Base-by-base conservation (phyloP, 2,888 invertebrate species). In the Epinotia nisella region DNA sequence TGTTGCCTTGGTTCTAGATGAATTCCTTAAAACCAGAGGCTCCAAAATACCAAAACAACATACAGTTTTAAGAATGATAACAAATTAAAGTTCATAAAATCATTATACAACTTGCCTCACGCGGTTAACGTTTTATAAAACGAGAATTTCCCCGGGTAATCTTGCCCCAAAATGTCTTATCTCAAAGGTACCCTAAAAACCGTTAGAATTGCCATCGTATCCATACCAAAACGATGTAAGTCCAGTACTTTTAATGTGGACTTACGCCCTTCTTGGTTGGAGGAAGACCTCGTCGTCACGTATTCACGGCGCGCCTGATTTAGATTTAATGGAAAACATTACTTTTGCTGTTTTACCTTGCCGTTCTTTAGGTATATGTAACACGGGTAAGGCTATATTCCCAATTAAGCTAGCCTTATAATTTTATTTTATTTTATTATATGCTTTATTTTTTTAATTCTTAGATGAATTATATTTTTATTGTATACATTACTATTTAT, bases 251-350 rank as follows among this genome's bases (percentile, higher is more conserved):
- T 10, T 11, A 3, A 10, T 56, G 24, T 24, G 21, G 1, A 21
- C 39, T 41, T 66, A 41, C 0, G 19, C n/a, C 21, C 2, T 56
- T 66, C n/a, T 56, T 3, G 11, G 13, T 24, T 21, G 39, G 55
- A 21, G 15, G 7, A 2, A 11, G 24, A n/a, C 5, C 0, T 41
- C 39, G 55, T 56, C 66, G 66, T 66, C 66, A 39, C 55, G 55
- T 66, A 66, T 66, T 66, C 66, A 56, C 55, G 66, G 41, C 56
- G 66, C 55, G 66, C 66, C 66, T 66, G 55, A 66, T 66, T 56
- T 66, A 66, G 66, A 66, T 66, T 66, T 66, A 66, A 66, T 66
- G 66, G 66, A 55, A 24, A 66, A 66, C 66, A 66, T 66, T 66
- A 66, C 56, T 66, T 66, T 66, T 66, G 66, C 66, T 66, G 41